A percentile compares a stretch with the other conserved stretches of the same genome.
phyloP scores from a whole-genome alignment of 2,113 vertebrate genomes.

The Garra rufa region DNA sequence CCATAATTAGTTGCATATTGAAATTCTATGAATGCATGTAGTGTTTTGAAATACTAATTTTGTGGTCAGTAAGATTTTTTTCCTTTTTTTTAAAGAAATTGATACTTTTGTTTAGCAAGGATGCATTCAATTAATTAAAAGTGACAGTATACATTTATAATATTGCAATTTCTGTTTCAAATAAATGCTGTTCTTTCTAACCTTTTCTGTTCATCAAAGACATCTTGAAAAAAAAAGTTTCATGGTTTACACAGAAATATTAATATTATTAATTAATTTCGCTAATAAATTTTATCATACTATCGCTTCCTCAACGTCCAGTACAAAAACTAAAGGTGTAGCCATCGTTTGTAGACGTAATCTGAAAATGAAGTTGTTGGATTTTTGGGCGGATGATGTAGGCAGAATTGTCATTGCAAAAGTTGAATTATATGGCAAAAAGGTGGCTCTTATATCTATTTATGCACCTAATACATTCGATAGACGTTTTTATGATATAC shows the following conservation, averaged over 20 bases:
- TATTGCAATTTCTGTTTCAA: not conserved
- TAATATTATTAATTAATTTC: too few species aligned
- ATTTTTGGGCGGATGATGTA: too few species aligned
- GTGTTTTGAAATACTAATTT: not conserved
- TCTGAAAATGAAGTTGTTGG: too few species aligned
- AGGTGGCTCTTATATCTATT: too few species aligned
- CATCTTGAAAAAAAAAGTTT: not conserved
- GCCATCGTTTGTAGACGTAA: too few species aligned
- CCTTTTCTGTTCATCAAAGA: not conserved
- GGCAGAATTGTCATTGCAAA: too few species aligned
- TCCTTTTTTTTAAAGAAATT: not conserved
- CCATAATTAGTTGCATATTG: not conserved
- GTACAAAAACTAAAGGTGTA: too few species aligned
- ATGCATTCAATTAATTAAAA: not conserved
- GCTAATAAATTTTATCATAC: too few species aligned
- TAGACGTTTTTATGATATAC: too few species aligned
- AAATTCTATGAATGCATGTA: not conserved
- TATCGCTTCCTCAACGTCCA: too few species aligned
- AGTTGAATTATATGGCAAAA: too few species aligned
- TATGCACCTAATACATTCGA: too few species aligned
- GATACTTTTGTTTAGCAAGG: not conserved
- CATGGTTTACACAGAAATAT: not conserved
- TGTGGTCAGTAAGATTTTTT: not conserved
- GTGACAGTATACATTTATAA: not conserved
- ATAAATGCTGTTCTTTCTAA: not conserved